These are phyloP conservation scores for Aegypius monachus DNA, from an alignment of 2,113 vertebrate species.

Conservation along the genomic window DNA sequence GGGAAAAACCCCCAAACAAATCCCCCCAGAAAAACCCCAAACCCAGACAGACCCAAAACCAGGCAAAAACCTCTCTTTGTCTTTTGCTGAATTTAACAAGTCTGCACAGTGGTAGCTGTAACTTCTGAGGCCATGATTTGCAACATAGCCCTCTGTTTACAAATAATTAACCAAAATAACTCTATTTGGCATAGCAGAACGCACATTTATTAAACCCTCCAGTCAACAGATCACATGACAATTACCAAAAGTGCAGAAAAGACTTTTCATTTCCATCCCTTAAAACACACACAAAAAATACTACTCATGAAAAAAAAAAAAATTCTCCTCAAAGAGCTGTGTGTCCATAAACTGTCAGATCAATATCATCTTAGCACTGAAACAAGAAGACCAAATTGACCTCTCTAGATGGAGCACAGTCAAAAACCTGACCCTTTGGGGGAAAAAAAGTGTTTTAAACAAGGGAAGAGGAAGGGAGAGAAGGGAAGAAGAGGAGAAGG, in stretches of 20 bases:
- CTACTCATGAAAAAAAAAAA: neutral
- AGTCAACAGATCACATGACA: fast-evolving
- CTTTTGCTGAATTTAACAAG: neutral
- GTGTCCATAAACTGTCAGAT: neutral
- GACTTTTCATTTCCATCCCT: neutral
- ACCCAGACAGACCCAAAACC: neutral
- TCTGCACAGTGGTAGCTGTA: neutral
- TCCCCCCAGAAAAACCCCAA: neutral
- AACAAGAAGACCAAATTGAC: neutral
- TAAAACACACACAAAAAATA: neutral
- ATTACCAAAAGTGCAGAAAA: neutral
- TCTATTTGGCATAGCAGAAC: neutral
- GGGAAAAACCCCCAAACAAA: neutral
- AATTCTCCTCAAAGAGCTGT: neutral
- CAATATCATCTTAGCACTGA: neutral
- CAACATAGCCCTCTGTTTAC: neutral
- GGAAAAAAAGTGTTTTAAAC: neutral
- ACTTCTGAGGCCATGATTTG: neutral
- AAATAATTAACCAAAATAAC: neutral
- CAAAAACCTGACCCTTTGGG: neutral
- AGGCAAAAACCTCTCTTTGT: neutral
- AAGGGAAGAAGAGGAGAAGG: neutral
- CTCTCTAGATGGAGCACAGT: neutral
- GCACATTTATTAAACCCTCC: neutral
- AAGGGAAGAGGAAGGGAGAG: neutral